These are phyloP conservation scores for Dione vanillae DNA, from an alignment of 2,888 invertebrate genomes.

Conservation along the genomic window DNA sequence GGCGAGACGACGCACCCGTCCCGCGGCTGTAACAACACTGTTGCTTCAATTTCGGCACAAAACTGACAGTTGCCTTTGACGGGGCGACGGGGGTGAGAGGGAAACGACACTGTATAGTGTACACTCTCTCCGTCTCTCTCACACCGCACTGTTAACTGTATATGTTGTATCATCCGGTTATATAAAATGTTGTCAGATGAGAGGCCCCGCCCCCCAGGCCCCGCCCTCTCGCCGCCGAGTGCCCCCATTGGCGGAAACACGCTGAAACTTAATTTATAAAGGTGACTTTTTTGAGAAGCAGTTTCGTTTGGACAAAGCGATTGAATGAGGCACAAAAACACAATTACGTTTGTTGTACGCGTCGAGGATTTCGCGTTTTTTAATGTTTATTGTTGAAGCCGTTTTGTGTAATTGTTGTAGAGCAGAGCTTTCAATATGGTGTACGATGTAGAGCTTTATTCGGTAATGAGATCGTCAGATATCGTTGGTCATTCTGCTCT, in stretches of 20 bases:
- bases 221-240: conserved; percentile 60
- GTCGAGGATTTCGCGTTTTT: conserved; percentile 69
- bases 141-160: conserved; percentile 79
- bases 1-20: conserved; percentile 63
- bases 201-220: conserved; percentile 55
- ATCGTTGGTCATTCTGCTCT: conserved; percentile 34
- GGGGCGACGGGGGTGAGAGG: conserved; percentile 59
- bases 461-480: conserved; percentile 57
- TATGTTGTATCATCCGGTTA: conserved; percentile 84
- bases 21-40: conserved; percentile 73
- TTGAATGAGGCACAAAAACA: conserved; percentile 79
- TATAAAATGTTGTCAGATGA: conserved; percentile 82
- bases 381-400: conserved; percentile 62
- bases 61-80: conserved; percentile 65
- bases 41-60: conserved; percentile 74
- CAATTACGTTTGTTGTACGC: conserved; percentile 82
- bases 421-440: conserved; percentile 47
- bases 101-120: conserved; percentile 79
- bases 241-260: conserved; percentile 64
- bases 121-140: conserved; percentile 66
- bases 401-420: conserved; percentile 64
- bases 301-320: conserved; percentile 77
- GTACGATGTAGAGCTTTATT: conserved; percentile 51
- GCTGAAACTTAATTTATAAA: conserved; percentile 83
- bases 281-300: conserved; percentile 82